These are phyloP conservation scores for Venustoraphidia nigricollis DNA, from an alignment of 2,888 invertebrate species.

Conservation along the genomic window DNA sequence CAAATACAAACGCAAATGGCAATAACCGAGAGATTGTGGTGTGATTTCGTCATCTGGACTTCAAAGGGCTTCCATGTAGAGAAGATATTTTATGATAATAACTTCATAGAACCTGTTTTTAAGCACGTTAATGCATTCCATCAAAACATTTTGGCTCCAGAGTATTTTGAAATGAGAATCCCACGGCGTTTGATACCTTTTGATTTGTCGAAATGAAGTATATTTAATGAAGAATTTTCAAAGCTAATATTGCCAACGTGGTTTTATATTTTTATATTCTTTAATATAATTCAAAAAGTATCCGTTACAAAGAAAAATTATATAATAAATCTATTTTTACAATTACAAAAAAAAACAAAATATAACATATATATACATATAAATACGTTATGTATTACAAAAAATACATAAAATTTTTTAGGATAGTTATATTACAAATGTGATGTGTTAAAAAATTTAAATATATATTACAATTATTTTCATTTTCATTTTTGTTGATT, in stretches of 20 bases:
- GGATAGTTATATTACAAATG: no score
- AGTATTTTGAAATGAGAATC: slow-evolving; percentile 13
- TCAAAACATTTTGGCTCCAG: slow-evolving; percentile 12
- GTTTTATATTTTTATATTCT: neutral
- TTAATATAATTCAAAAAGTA: neutral
- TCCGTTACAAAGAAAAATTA: neutral
- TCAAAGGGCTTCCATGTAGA: slow-evolving; percentile 9
- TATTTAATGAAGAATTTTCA: slow-evolving; percentile 2
- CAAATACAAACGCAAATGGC: slow-evolving; percentile 14
- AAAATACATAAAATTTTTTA: no score
- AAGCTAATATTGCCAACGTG: neutral
- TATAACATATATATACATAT: no score
- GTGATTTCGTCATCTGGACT: slow-evolving; percentile 14
- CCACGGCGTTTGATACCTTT: slow-evolving; percentile 11
- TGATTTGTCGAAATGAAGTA: slow-evolving; percentile 6
- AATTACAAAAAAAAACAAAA: slow-evolving; percentile 1
- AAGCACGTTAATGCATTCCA: slow-evolving; percentile 10
- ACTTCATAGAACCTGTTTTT: slow-evolving; percentile 8
- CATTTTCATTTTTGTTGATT: neutral
- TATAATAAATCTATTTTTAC: slow-evolving; percentile 1
- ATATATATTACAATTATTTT: slow-evolving; percentile 2
- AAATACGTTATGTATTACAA: no score
- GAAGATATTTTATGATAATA: slow-evolving; percentile 9
- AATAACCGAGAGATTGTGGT: slow-evolving; percentile 11
- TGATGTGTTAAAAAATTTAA: neutral